A percentile compares a stretch with the other conserved stretches of the same genome.
These are phyloP conservation scores for Steatornis caripensis DNA, from an alignment of 2,113 vertebrate species.

Conservation along the genomic window DNA sequence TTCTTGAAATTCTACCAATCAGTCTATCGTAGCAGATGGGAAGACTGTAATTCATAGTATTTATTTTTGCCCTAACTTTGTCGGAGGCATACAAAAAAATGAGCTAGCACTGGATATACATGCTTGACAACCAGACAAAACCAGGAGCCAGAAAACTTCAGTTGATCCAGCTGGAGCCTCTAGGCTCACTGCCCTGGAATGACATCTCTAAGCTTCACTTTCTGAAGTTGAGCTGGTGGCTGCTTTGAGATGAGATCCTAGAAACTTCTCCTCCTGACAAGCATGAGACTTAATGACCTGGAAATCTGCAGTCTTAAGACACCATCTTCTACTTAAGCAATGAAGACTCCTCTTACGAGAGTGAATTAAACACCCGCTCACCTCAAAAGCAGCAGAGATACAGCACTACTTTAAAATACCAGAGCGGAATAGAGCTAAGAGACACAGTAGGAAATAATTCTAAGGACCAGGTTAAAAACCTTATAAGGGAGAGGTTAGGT, in stretches of 20 bases:
- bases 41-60: slow-evolving; percentile 16
- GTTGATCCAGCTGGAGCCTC: slow-evolving; percentile 2
- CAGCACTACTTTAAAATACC: background rate
- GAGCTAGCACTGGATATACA: slow-evolving; percentile 2
- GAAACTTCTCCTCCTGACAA: background rate
- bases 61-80: slow-evolving; percentile 44
- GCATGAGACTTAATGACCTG: background rate
- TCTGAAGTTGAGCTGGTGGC: background rate
- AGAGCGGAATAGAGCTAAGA: background rate
- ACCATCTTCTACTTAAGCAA: background rate
- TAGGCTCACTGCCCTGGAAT: background rate
- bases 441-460: background rate
- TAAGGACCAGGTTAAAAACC: background rate
- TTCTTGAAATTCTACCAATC: slow-evolving; percentile 25
- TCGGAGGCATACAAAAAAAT: background rate
- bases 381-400: background rate
- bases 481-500: background rate
- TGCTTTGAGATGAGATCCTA: background rate
- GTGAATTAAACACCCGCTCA: slow-evolving; percentile 32
- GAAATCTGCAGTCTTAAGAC: background rate
- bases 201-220: background rate
- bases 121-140: slow-evolving; percentile 14
- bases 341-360: background rate
- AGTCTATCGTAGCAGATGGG: slow-evolving; percentile 47
- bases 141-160: slow-evolving; percentile 22